These are phyloP conservation scores for Deroptyus accipitrinus DNA, from an alignment of 2,113 vertebrate species.

Conservation along the genomic window DNA sequence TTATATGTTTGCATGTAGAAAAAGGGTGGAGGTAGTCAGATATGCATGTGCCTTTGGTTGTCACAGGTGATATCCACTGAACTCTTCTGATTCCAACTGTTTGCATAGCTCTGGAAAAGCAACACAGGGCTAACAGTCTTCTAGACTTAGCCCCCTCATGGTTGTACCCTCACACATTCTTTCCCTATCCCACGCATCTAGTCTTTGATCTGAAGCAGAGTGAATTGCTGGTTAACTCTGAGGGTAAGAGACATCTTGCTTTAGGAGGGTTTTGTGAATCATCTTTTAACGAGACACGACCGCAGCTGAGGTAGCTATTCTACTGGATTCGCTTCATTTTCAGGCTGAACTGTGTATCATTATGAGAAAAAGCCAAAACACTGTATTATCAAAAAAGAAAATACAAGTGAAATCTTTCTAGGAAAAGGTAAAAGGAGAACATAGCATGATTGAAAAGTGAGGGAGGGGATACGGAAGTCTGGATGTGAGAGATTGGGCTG, in stretches of 20 bases:
- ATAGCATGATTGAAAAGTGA: conserved; percentile 13
- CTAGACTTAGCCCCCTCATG: not conserved
- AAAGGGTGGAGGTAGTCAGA: not conserved
- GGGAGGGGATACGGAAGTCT: conserved; percentile 17
- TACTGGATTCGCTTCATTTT: not conserved
- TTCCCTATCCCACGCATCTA: not conserved
- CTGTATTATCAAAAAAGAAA: not conserved
- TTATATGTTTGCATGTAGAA: not conserved
- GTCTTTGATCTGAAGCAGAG: not conserved
- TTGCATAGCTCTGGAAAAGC: not conserved
- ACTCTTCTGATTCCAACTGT: not conserved
- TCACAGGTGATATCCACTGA: not conserved
- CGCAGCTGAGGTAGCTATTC: not conserved
- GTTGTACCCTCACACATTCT: not conserved
- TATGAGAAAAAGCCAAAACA: not conserved
- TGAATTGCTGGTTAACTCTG: not conserved
- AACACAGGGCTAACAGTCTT: not conserved
- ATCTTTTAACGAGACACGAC: not conserved
- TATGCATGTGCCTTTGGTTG: rapidly evolving
- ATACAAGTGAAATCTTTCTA: not conserved
- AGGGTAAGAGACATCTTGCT: not conserved
- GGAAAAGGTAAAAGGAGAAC: not conserved
- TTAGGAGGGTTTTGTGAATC: not conserved
- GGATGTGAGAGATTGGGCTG: conserved; percentile 21
- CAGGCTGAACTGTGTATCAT: not conserved